Percentiles rank a stretch among this genome's conserved stretches.
Evolutionary conservation across 2,888 invertebrate genomes (phyloP).

Genomic region (Caenorhabditis becei): DNA sequence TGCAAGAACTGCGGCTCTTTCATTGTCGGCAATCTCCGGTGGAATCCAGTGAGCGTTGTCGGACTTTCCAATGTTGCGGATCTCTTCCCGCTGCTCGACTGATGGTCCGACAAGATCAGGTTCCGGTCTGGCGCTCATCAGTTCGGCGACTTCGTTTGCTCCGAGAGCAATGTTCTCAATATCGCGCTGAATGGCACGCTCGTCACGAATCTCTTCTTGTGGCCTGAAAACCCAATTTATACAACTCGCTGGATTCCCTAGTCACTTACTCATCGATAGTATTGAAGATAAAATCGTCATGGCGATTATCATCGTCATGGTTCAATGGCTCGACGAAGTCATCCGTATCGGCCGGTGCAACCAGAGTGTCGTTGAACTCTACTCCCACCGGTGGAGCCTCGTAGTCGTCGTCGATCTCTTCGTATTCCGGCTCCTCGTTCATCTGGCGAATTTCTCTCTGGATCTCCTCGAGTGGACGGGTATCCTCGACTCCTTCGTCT

Average conservation of each 20-base stretch:
- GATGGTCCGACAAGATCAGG: conserved; percentile 9
- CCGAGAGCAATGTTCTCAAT: conserved; percentile 18
- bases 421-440: background rate
- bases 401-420: conserved; percentile 13
- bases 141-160: conserved; percentile 29
- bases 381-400: conserved; percentile 4
- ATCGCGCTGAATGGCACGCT: background rate
- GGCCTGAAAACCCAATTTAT: conserved; percentile 1
- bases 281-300: conserved; percentile 18
- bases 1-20: background rate
- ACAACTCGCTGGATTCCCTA: too few relatives aligned
- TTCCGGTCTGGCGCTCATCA: conserved; percentile 25
- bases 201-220: conserved; percentile 4
- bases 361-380: conserved; percentile 26
- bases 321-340: conserved; percentile 6
- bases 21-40: conserved; percentile 17
- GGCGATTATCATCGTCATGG: background rate
- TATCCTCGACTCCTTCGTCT: conserved; percentile 10
- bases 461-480: conserved; percentile 11
- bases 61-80: conserved; percentile 43
- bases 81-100: conserved; percentile 34
- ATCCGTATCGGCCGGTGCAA: conserved; percentile 16
- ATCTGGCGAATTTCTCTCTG: background rate
- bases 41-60: conserved; percentile 55
- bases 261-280: conserved; percentile 19